Evolutionary conservation across 1,140 invertebrate genomes (phyloP).

Genomic region (Agrypnia vestita): DNA sequence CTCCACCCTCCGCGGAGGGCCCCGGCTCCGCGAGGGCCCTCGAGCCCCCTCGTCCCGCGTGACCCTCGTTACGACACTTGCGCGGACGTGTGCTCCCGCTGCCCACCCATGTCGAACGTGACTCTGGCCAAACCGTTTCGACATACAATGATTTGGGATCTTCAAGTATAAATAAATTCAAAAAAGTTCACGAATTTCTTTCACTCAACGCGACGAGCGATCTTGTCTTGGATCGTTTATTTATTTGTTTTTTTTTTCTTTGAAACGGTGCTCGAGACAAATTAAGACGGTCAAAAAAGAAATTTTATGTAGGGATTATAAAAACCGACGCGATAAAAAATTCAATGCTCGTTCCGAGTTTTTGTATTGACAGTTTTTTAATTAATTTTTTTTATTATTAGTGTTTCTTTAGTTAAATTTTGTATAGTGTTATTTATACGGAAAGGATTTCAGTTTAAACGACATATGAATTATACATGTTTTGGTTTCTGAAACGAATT

Average conservation of each 20-base stretch:
- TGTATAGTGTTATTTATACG: too few relatives aligned
- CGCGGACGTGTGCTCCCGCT: not conserved
- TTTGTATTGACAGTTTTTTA: too few relatives aligned
- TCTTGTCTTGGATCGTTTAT: not conserved
- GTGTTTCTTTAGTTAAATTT: too few relatives aligned
- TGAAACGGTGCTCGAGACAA: conserved; percentile 11
- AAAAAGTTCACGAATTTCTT: conserved; percentile 7
- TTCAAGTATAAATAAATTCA: not conserved
- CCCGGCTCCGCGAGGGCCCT: not conserved
- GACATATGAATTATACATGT: too few relatives aligned
- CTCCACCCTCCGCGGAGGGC: not conserved
- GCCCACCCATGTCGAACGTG: not conserved
- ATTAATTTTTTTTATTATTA: too few relatives aligned
- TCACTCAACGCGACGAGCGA: not conserved
- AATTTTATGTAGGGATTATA: too few relatives aligned
- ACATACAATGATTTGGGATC: conserved; percentile 4
- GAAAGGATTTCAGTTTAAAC: too few relatives aligned
- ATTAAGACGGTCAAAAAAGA: not conserved
- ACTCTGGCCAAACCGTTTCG: conserved; percentile 9
- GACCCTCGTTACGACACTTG: not conserved
- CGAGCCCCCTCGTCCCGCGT: not conserved
- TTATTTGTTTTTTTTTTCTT: not conserved
- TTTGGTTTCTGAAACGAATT: too few relatives aligned
- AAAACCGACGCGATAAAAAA: too few relatives aligned
- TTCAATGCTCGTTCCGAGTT: too few relatives aligned